phyloP scores from a whole-genome alignment of 1,140 invertebrate species.

The Neodiprion virginianus region DNA sequence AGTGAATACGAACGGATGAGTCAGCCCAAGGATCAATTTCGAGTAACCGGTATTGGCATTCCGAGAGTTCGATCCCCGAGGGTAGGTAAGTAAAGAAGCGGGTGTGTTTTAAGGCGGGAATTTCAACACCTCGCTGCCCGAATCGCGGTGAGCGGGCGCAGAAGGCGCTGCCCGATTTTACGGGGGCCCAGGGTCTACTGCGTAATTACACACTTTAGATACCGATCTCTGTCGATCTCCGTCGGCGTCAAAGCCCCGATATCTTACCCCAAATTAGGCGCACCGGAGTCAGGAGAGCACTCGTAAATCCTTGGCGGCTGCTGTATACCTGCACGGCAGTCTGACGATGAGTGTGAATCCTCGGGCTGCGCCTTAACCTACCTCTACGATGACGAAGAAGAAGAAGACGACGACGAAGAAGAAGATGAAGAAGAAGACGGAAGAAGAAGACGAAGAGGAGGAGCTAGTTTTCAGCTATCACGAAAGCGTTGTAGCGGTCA shows the following conservation, averaged over 20 bases:
- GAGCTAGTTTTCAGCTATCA: too few relatives aligned
- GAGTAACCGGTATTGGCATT: too few relatives aligned
- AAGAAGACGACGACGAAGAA: too few relatives aligned
- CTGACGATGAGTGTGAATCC: neutral
- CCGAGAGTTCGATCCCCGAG: too few relatives aligned
- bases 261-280: constrained; percentile 9
- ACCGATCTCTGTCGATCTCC: neutral
- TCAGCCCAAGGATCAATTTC: too few relatives aligned
- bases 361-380: neutral
- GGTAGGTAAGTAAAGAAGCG: too few relatives aligned
- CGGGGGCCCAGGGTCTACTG: neutral
- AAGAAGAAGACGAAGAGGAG: neutral
- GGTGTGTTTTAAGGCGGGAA: too few relatives aligned
- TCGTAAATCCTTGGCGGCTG: neutral
- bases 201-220: constrained; percentile 17
- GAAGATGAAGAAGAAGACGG: neutral
- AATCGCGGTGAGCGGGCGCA: neutral
- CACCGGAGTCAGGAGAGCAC: neutral
- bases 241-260: neutral
- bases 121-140: too few relatives aligned
- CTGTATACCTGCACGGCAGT: neutral
- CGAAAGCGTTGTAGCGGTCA: too few relatives aligned
- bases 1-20: too few relatives aligned
- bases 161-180: neutral
- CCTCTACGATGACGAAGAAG: neutral